Evolutionary conservation across 2,888 invertebrate species (phyloP).

Genomic region (Sclerodermus sp.): DNA sequence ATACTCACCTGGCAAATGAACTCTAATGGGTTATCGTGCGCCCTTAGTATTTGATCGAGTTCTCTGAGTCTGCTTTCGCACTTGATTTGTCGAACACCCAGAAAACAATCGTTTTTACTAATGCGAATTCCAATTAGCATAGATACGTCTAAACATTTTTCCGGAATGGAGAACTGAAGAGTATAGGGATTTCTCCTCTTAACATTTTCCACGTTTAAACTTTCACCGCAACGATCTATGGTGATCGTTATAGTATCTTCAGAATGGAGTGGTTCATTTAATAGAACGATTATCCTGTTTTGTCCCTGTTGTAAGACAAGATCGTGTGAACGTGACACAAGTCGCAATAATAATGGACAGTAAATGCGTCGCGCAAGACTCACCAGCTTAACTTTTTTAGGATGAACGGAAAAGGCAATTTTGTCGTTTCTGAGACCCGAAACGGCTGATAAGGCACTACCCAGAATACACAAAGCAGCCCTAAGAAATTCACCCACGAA

Average conservation of each 20-base stretch:
- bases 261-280: conserved; percentile 76
- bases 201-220: conserved; percentile 72
- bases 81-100: conserved; percentile 83
- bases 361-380: conserved; percentile 33
- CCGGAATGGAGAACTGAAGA: conserved; percentile 81
- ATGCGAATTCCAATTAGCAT: conserved; percentile 81
- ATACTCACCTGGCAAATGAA: conserved; percentile 80
- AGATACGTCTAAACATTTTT: conserved; percentile 78
- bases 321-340: no score
- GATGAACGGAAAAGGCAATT: conserved; percentile 72
- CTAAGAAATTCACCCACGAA: conserved; percentile 84
- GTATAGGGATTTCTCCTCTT: conserved; percentile 84
- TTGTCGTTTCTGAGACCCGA: conserved; percentile 58
- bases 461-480: conserved; percentile 77
- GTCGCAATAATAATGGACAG: not conserved
- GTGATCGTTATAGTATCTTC: conserved; percentile 78
- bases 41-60: conserved; percentile 76
- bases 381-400: conserved; percentile 77
- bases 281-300: conserved; percentile 76
- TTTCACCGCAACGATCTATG: conserved; percentile 80
- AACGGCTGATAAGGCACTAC: conserved; percentile 46
- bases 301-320: conserved; percentile 68
- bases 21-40: conserved; percentile 79
- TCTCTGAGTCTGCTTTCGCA: conserved; percentile 84
- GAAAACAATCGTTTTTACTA: conserved; percentile 76